phyloP scores from a whole-genome alignment of 2,113 vertebrate species.

The Paramisgurnus dabryanus region DNA sequence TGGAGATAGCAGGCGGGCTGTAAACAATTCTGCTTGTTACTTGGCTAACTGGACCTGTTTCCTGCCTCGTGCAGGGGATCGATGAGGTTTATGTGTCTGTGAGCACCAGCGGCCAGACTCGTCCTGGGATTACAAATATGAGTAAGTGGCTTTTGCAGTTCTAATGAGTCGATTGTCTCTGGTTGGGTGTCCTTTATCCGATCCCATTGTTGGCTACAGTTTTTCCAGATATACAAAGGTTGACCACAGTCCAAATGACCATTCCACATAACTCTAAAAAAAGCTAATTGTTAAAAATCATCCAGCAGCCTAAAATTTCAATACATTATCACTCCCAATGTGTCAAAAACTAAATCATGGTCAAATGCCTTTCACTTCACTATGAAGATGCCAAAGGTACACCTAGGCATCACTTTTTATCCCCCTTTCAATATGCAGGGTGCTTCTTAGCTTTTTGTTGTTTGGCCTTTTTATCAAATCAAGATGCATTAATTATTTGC shows the following conservation, averaged over 20 bases:
- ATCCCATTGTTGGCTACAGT: background rate
- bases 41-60: slow-evolving; percentile 2
- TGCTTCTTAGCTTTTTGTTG: no score
- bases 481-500: no score
- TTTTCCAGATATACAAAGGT: background rate
- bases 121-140: background rate
- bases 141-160: background rate
- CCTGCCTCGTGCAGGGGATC: slow-evolving; percentile 30
- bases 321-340: no score
- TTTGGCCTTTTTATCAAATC: no score
- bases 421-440: no score
- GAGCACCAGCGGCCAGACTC: background rate
- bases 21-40: slow-evolving; percentile 49
- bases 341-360: no score
- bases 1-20: slow-evolving; percentile 29
- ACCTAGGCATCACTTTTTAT: no score
- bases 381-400: no score
- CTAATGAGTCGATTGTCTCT: background rate
- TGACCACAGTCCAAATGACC: background rate
- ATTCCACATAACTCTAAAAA: background rate
- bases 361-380: no score
- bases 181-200: background rate
- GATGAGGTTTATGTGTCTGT: slow-evolving; percentile 39
- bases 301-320: no score
- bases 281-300: background rate